These are phyloP conservation scores for Guaruba guarouba DNA, from an alignment of 2,113 vertebrate species.

Conservation along the genomic window DNA sequence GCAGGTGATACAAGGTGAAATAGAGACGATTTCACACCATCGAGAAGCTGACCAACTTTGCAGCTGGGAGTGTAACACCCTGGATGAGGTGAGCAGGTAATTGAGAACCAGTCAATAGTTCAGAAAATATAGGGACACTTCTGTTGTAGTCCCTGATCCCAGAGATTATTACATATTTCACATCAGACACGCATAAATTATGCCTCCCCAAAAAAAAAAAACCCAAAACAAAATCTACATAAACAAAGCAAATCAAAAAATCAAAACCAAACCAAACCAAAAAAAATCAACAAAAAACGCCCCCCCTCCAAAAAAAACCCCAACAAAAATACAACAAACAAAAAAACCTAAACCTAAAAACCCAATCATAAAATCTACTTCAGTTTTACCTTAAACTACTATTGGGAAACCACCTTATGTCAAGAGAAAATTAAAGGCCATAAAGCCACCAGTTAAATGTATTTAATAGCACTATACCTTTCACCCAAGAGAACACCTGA, in stretches of 20 bases:
- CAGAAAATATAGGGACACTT: not conserved
- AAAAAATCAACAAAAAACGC: not conserved
- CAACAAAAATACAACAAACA: not conserved
- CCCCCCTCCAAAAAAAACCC: fast-evolving
- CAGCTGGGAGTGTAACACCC: not conserved
- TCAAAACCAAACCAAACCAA: not conserved
- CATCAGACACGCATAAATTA: not conserved
- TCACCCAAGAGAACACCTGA: not conserved
- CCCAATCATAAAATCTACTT: not conserved
- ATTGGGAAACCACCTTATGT: not conserved
- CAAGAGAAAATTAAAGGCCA: not conserved
- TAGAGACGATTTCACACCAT: not conserved
- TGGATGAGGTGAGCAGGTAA: not conserved
- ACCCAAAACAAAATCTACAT: not conserved
- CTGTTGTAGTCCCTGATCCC: not conserved
- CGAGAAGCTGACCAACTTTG: not conserved
- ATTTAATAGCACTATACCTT: not conserved
- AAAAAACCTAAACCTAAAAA: not conserved
- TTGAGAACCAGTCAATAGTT: not conserved
- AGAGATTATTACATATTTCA: not conserved
- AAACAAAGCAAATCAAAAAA: not conserved
- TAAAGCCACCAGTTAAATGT: not conserved
- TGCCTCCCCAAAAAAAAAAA: not conserved
- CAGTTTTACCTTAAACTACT: not conserved
- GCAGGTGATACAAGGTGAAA: not conserved